Evolutionary conservation across 2,113 vertebrate genomes (phyloP).

Genomic region (Perca fluviatilis): DNA sequence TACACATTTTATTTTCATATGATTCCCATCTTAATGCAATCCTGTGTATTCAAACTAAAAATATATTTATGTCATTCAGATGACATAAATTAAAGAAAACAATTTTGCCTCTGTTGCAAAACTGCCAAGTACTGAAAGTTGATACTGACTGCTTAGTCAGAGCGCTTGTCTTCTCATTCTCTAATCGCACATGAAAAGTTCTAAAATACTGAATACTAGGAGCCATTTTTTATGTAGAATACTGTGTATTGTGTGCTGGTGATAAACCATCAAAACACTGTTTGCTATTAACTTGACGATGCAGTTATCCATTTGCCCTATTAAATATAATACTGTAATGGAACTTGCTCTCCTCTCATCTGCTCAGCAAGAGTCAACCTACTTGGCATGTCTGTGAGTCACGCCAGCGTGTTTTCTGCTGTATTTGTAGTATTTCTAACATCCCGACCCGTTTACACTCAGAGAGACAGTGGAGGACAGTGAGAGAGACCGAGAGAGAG

Average conservation of each 20-base stretch:
- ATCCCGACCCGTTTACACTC: conserved; percentile 35
- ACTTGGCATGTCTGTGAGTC: conserved; percentile 23
- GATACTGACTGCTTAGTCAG: not conserved
- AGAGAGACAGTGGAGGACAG: conserved; percentile 28
- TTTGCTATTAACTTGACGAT: conserved; percentile 44
- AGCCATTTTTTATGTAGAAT: not conserved
- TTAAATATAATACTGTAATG: conserved; percentile 51
- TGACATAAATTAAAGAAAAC: not conserved
- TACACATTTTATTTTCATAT: not conserved
- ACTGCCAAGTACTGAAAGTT: not conserved
- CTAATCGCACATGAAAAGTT: not conserved
- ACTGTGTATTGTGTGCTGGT: not conserved
- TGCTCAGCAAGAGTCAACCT: conserved; percentile 36
- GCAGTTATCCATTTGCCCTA: conserved; percentile 41
- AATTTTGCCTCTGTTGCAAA: not conserved
- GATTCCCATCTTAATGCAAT: not conserved
- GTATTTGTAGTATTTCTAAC: conserved; percentile 43
- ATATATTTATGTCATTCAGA: not conserved
- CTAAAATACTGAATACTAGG: too few relatives aligned
- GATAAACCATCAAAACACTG: conserved; percentile 18
- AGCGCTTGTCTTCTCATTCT: not conserved
- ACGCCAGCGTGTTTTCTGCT: not conserved
- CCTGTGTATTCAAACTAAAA: not conserved
- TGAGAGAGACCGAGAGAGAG: not conserved
- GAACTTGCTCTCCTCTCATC: conserved; percentile 37